Evolutionary conservation across 2,888 invertebrate genomes (phyloP).

Genomic region (Euproctis similis): DNA sequence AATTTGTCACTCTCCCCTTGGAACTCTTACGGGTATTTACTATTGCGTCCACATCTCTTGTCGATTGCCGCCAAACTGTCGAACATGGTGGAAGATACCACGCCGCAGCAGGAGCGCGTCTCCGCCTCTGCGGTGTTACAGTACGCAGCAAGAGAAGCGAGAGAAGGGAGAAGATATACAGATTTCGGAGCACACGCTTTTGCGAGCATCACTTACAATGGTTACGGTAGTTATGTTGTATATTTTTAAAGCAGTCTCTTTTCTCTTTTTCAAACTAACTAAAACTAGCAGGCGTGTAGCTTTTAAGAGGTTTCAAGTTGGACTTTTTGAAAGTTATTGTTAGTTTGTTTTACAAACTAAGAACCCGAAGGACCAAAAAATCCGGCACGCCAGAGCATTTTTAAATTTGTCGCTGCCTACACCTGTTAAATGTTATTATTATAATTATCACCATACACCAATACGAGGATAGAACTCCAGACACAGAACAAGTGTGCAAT

Average conservation of each 20-base stretch:
- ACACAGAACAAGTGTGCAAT: conserved; percentile 8
- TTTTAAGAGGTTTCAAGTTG: too few species aligned
- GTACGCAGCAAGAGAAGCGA: conserved; percentile 60
- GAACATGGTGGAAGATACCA: conserved; percentile 58
- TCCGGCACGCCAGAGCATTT: too few species aligned
- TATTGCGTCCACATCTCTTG: conserved; percentile 3
- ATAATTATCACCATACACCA: too few species aligned
- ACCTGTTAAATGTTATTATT: too few species aligned
- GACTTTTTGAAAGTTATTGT: too few species aligned
- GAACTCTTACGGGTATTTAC: too few species aligned
- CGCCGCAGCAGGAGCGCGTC: conserved; percentile 40
- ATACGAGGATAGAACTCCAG: conserved; percentile 10
- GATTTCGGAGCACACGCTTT: conserved; percentile 67
- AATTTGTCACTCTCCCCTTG: too few species aligned
- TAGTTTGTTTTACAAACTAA: too few species aligned
- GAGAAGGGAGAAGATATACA: conserved; percentile 55
- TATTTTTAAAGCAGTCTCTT: background rate
- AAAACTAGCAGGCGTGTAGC: too few species aligned
- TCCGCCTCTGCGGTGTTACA: conserved; percentile 65
- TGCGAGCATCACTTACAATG: conserved; percentile 60
- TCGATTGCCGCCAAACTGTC: conserved; percentile 13
- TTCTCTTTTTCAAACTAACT: too few species aligned
- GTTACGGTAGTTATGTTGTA: conserved; percentile 43
- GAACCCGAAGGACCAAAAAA: too few species aligned
- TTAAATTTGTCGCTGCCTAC: too few species aligned